Percentiles rank a stretch among this genome's conserved stretches.
These are phyloP conservation scores for Aporrectodea caliginosa DNA, from an alignment of 1,140 invertebrate genomes.

Conservation along the genomic window DNA sequence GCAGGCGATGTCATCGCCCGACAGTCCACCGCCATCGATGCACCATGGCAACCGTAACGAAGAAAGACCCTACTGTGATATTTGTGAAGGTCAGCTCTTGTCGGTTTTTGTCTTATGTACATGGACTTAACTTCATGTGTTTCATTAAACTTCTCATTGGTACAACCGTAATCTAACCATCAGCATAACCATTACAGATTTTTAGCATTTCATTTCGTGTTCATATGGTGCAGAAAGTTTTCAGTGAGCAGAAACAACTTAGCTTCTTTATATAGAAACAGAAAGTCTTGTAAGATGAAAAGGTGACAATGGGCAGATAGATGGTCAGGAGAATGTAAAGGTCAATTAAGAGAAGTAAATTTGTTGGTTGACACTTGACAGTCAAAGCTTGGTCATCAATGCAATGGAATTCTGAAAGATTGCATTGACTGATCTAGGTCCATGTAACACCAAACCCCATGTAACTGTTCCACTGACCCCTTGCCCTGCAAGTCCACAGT, in stretches of 20 bases:
- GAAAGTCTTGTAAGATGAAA: too few relatives aligned
- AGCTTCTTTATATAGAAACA: too few relatives aligned
- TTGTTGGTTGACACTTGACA: too few relatives aligned
- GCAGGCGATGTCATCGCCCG: constrained; percentile 62
- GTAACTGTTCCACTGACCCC: too few relatives aligned
- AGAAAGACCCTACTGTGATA: constrained; percentile 81
- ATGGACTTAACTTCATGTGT: not conserved
- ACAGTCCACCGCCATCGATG: constrained; percentile 49
- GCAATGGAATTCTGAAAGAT: too few relatives aligned
- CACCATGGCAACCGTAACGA: constrained; percentile 58
- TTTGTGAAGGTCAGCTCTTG: constrained; percentile 75
- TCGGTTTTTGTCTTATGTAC: not conserved
- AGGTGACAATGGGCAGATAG: too few relatives aligned
- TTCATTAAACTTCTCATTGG: not conserved
- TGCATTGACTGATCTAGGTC: too few relatives aligned
- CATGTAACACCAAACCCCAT: too few relatives aligned
- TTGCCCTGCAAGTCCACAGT: too few relatives aligned
- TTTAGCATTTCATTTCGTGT: not conserved
- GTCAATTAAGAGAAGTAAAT: too few relatives aligned
- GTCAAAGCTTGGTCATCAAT: too few relatives aligned
- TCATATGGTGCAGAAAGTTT: not conserved
- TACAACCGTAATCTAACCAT: not conserved
- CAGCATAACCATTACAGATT: not conserved
- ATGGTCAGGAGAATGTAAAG: too few relatives aligned
- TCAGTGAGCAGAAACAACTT: not conserved